Evolutionary conservation across 2,888 invertebrate species (phyloP), one percentile per base, ranked within the genome.

Genomic region (Prosopocoilus inquinatus): DNA sequence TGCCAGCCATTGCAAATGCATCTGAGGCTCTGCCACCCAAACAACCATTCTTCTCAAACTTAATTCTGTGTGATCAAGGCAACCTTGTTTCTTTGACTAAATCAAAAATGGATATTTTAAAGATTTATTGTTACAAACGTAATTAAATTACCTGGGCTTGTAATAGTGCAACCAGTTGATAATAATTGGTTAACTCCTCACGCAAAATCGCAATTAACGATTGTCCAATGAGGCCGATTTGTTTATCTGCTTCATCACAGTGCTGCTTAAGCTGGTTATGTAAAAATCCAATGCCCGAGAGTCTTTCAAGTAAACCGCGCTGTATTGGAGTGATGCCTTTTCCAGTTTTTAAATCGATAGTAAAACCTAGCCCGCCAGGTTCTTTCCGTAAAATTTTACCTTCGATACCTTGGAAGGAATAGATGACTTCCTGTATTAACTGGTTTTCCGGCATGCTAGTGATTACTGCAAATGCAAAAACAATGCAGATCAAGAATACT

Each of bases 381-480:
- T 89, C 86, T 66, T 86, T 83, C 60, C 84, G 85, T 15, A 91
- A 78, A 67, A 86, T 82, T 66, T 86, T 87, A 13, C 93, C 89
- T 67, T 91, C 89, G 56, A 96, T 91, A 2, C 96, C 96, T 72
- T 94, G 93, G 61, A 96, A 89, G 1, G 89, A 87, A 69, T 90
- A 89, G 47, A 96, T 84, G 9, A 94, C 83, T 68, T 93, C 94
- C 67, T 88, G 86, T 1, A 91, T 85, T 56, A 87, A 70, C 47
- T 82, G 79, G 59, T 77, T 74, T 66, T 81, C 81, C 1, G 80
- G 76, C 45, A 79, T 66, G 48, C 68, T 61, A 28, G 47, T 50
- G 9, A 57, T 13, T 33, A 55, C 63, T 60, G 38, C 34, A 56
- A 54, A 15, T n/a, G n/a, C n/a, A 12, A 12, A 36, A n/a, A 34